Evolutionary conservation across 2,113 vertebrate species (phyloP), one percentile per base, ranked within the genome.

Genomic region (Podarcis muralis): DNA sequence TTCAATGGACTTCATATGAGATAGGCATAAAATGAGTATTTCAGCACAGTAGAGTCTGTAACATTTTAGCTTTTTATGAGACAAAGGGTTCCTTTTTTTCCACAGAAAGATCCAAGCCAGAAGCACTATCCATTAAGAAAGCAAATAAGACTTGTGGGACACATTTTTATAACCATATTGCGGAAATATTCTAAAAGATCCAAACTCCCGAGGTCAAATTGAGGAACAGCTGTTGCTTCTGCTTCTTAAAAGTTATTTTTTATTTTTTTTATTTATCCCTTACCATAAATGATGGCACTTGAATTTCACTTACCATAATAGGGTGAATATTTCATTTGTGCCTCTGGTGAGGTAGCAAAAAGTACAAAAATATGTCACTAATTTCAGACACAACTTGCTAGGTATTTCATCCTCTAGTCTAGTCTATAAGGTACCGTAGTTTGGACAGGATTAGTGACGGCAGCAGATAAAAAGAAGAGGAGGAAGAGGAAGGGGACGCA

Each of bases 51-150:
- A 94, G 92, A 93, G 93, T 94, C 93, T 95, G 93, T 94, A 95
- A 94, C 94, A 93, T 95, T 94, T 95, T 95, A 95, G 94, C 90
- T 92, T 95, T 95, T 95, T 84, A 93, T 88, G 69, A 96, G 94
- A 94, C 77, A 93, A 93, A 95, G 88, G 35, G 79, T 93, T 62
- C 6, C 87, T 77, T 79, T 86, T 85, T 85, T 95, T 93, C 93
- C 78, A 84, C 87, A 68, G 23, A 81, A 83, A 86, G 76, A 92
- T 95, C 83, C 94, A 95, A 95, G 94, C 77, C 89, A 92, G 88
- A 84, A 93, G 86, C 87, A 91, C 84, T 62, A 83, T 92, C 82
- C 94, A 95, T 96, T 96, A 81, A 95, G 88, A 89, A 90, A 92
- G 92, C 88, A 90, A 94, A 82, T 93, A 81, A 88, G 91, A 90